A percentile compares a stretch with the other conserved stretches of the same genome.
phyloP scores from a whole-genome alignment of 1,140 invertebrate species.

The Anastrepha ludens region DNA sequence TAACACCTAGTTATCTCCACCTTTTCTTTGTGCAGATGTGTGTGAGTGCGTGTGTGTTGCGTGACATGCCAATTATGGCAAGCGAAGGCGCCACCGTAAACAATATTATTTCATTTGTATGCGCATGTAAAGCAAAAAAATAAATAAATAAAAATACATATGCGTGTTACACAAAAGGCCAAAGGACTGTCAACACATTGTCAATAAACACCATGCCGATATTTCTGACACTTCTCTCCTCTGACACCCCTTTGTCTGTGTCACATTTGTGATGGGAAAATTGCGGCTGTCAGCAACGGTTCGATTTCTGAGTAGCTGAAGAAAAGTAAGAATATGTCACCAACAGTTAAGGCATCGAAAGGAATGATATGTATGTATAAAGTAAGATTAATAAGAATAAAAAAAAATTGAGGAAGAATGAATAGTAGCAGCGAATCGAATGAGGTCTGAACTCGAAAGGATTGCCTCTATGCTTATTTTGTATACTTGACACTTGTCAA shows the following conservation, averaged over 20 bases:
- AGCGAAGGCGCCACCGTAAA: neutral
- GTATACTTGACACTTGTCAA: slow-evolving; percentile 34
- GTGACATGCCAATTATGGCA: slow-evolving; percentile 47
- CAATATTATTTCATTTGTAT: slow-evolving; percentile 10
- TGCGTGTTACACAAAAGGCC: slow-evolving; percentile 30
- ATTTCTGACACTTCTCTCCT: neutral
- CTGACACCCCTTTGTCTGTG: neutral
- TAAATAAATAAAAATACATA: slow-evolving; percentile 1
- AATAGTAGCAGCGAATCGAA: neutral
- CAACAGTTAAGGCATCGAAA: slow-evolving; percentile 30
- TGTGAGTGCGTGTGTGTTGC: neutral
- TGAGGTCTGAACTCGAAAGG: neutral
- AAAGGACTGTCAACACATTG: slow-evolving; percentile 48
- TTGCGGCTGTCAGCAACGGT: slow-evolving; percentile 43
- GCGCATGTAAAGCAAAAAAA: neutral
- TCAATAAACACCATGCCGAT: slow-evolving; percentile 12
- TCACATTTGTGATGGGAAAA: slow-evolving; percentile 21
- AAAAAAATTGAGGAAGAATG: neutral
- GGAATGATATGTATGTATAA: neutral
- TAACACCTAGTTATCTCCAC: neutral
- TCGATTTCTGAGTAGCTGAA: slow-evolving; percentile 36
- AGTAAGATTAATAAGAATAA: neutral
- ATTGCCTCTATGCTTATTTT: neutral
- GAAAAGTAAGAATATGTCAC: slow-evolving; percentile 36
- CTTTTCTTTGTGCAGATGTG: neutral